These are phyloP conservation scores for Athene noctua DNA, from an alignment of 2,113 vertebrate species.

Conservation along the genomic window DNA sequence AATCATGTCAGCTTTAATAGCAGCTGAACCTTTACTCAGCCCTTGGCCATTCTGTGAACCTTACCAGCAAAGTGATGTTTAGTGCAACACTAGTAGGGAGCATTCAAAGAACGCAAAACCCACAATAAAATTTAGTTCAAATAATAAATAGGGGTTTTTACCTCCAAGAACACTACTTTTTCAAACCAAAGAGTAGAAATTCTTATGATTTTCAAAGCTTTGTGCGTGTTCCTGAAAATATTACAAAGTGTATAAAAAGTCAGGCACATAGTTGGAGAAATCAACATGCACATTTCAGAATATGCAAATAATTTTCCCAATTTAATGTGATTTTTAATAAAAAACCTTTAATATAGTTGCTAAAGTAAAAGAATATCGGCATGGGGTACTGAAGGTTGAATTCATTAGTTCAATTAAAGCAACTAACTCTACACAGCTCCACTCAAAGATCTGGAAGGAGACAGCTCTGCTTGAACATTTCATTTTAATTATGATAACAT, in stretches of 20 bases:
- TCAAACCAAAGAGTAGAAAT: neutral
- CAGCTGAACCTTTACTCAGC: neutral
- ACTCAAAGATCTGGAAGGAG: neutral
- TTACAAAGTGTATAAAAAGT: neutral
- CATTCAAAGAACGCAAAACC: neutral
- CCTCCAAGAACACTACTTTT: neutral
- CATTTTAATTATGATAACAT: neutral
- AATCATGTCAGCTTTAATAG: neutral
- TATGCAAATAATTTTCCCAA: neutral
- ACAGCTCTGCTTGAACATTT: neutral
- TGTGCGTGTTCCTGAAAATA: neutral
- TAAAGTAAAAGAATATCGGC: neutral
- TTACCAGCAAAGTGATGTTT: neutral
- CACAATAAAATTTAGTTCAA: neutral
- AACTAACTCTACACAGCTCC: neutral
- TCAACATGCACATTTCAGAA: neutral
- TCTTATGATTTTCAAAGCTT: neutral
- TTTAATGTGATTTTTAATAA: neutral
- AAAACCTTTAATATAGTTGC: neutral
- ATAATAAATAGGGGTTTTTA: neutral
- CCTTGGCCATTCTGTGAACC: neutral
- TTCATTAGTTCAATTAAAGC: slow-evolving; percentile 21
- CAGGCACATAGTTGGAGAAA: neutral
- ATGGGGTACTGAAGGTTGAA: neutral
- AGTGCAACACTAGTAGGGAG: neutral